These are phyloP conservation scores for Sinonovacula constricta DNA, from an alignment of 1,140 invertebrate genomes.

Conservation along the genomic window DNA sequence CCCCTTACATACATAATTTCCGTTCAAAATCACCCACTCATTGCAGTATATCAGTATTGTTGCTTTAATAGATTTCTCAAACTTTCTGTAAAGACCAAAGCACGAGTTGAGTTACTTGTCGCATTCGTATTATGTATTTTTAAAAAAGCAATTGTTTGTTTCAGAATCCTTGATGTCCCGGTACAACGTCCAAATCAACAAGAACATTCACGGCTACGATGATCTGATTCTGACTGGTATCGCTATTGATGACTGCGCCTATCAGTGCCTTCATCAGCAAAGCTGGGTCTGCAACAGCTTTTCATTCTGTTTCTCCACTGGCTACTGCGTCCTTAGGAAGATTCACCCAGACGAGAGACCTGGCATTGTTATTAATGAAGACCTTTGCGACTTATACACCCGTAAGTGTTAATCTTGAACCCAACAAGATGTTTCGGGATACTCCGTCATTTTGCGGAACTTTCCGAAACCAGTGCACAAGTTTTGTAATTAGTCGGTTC, in stretches of 20 bases:
- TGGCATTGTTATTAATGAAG: slow-evolving; percentile 46
- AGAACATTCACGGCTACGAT: slow-evolving; percentile 61
- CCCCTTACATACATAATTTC: too few species aligned
- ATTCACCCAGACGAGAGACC: slow-evolving; percentile 66
- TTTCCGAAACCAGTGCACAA: not conserved
- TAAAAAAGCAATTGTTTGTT: too few species aligned
- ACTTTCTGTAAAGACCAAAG: too few species aligned
- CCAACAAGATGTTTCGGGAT: not conserved
- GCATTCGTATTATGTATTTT: too few species aligned
- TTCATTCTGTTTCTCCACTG: slow-evolving; percentile 64
- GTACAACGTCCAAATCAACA: slow-evolving; percentile 58
- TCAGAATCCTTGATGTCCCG: slow-evolving; percentile 43
- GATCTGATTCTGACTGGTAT: slow-evolving; percentile 58
- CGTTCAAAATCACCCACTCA: too few species aligned
- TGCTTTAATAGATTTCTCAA: too few species aligned
- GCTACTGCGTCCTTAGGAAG: slow-evolving; percentile 61
- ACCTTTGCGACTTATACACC: slow-evolving; percentile 62
- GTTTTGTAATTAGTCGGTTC: not conserved
- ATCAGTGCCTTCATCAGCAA: slow-evolving; percentile 57
- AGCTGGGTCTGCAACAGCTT: slow-evolving; percentile 67
- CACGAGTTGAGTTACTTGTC: too few species aligned
- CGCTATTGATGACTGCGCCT: slow-evolving; percentile 69
- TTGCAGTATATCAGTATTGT: too few species aligned
- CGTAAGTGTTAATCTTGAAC: too few species aligned
- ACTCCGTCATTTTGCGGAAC: not conserved